Conservation (phyloP, 2,888 invertebrate species). For the Laothoe populi region DNA sequence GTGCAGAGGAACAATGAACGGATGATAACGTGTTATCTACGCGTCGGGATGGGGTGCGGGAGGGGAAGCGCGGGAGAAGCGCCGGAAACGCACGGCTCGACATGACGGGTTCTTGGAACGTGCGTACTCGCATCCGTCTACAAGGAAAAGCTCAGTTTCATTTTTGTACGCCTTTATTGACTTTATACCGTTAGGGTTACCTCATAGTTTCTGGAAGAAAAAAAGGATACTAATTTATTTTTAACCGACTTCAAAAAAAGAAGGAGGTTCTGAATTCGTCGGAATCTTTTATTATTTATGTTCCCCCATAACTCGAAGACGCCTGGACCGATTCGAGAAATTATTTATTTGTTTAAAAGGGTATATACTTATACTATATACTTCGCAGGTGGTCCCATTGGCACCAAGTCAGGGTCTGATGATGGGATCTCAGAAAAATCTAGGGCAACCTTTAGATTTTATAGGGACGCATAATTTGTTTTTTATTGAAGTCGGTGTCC, state of each 20-base stretch:
- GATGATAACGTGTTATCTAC: constrained; percentile 82
- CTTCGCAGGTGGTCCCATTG: too few species aligned
- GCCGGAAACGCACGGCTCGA: constrained; percentile 69
- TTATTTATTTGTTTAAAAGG: too few species aligned
- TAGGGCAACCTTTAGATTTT: too few species aligned
- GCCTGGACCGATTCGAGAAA: too few species aligned
- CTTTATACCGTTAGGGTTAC: not conserved
- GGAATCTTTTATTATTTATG: too few species aligned
- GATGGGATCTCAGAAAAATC: too few species aligned
- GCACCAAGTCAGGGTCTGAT: too few species aligned
- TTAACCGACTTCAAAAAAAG: not conserved
- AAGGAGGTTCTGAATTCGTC: not conserved
- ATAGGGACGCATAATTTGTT: too few species aligned
- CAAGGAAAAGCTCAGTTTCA: constrained; percentile 25
- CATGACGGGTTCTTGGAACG: constrained; percentile 67
- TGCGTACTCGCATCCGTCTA: constrained; percentile 55
- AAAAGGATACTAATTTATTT: not conserved
- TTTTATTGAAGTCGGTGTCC: too few species aligned
- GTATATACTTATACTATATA: too few species aligned
- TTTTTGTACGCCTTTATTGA: constrained; percentile 3
- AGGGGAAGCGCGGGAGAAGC: constrained; percentile 51
- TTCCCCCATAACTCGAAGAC: too few species aligned
- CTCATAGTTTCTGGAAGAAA: not conserved
- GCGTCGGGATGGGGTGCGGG: constrained; percentile 49
- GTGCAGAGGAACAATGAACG: constrained; percentile 79